Evolutionary conservation across 2,113 vertebrate genomes (phyloP), one percentile per base, ranked within the genome.

Genomic region (Coracopsis vasa): DNA sequence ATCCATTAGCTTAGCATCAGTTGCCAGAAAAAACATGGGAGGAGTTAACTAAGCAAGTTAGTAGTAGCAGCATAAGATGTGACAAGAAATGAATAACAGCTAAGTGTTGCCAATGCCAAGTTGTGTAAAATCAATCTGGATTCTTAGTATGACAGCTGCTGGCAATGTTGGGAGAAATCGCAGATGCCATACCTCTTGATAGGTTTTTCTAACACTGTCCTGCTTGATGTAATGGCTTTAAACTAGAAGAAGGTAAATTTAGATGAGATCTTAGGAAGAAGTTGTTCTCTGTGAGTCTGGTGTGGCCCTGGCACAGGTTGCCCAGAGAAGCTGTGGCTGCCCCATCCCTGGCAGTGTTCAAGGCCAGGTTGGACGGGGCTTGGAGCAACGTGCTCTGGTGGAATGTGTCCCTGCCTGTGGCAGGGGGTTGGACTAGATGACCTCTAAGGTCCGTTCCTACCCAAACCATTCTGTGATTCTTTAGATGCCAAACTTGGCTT

Each of bases 81-180:
- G 95, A 56, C 58, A 72, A 64, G 84, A 39, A 35, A 10, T 9
- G 71, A 91, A 80, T 37, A 85, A 87, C 71, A 95, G 12, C 83
- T 64, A 6, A 1, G 2, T 16, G 25, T 18, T 61, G 80, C 51
- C 53, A 7, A 1, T 6, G 12, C 89, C 72, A 33, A 7, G 20
- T 1, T 37, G 88, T 44, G 78, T 74, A 29, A 95, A 71, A 79
- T 6, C 70, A 3, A 9, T 14, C 45, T 11, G 27, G 8, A 14
- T 11, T 51, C 73, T 25, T 14, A 4, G 47, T 9, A 28, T 20
- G 64, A 1, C 2, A 5, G 79, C 75, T 61, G 4, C 50, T 39
- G 73, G 48, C 64, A 18, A 5, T 12, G 18, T 20, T 31, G 13
- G 64, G 80, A 61, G 67, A 6, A 25, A 20, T 41, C 12, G 0